Evolutionary conservation across 2,888 invertebrate species (phyloP).

Genomic region (Cryptocheilus praepositus): DNA sequence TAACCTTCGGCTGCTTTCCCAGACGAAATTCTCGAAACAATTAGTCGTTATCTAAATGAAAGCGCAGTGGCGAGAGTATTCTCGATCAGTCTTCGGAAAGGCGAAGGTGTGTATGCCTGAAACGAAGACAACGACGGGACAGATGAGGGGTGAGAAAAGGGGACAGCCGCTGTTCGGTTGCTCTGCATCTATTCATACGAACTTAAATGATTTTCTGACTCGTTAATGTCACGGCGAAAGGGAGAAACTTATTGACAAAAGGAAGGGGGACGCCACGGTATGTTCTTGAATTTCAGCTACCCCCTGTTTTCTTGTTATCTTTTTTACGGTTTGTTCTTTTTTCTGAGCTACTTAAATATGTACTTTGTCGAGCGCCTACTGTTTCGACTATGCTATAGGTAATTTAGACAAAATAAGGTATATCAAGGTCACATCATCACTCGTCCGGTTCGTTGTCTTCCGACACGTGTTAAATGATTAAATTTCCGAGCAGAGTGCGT

Average conservation of each 20-base stretch:
- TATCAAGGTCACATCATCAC: too few species aligned
- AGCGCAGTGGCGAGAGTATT: conserved; percentile 1
- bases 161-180: conserved; percentile 4
- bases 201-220: conserved; percentile 63
- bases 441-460: too few species aligned
- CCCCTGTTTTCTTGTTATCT: not conserved
- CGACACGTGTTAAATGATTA: too few species aligned
- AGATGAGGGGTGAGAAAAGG: conserved; percentile 3
- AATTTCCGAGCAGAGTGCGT: too few species aligned
- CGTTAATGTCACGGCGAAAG: conserved; percentile 23
- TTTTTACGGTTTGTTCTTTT: not conserved
- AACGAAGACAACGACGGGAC: not conserved
- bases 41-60: conserved; percentile 45
- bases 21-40: conserved; percentile 38
- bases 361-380: not conserved
- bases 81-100: conserved; percentile 1
- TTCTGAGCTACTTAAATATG: not conserved
- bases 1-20: conserved; percentile 27
- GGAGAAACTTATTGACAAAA: too few species aligned
- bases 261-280: too few species aligned
- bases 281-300: conserved; percentile 4
- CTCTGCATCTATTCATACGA: conserved; percentile 40
- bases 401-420: not conserved
- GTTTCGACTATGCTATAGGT: not conserved
- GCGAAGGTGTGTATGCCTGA: not conserved